phyloP scores from a whole-genome alignment of 2,113 vertebrate species.

The Galemys pyrenaicus region DNA sequence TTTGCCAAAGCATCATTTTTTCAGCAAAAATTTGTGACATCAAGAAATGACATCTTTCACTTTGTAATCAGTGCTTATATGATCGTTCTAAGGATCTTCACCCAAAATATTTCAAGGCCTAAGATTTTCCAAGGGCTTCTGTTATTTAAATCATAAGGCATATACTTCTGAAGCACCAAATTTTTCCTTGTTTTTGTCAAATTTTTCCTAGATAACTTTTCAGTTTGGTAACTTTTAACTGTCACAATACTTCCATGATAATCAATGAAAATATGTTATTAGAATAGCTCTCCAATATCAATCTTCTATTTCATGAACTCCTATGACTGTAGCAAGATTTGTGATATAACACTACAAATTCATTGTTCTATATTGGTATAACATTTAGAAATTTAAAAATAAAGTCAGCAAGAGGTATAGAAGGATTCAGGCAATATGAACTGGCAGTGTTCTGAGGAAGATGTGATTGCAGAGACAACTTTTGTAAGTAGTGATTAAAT shows the following conservation, averaged over 20 bases:
- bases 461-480: not conserved
- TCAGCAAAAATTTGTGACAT: not conserved
- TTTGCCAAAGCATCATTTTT: not conserved
- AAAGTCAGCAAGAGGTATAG: not conserved
- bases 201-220: slow-evolving; percentile 16
- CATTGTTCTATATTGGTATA: not conserved
- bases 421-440: not conserved
- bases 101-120: not conserved
- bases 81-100: not conserved
- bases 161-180: not conserved
- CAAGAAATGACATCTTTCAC: not conserved
- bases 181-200: not conserved
- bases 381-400: not conserved
- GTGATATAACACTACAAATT: not conserved
- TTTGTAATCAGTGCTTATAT: not conserved
- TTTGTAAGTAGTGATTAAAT: not conserved
- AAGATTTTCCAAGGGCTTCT: not conserved
- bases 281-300: not conserved
- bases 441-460: not conserved
- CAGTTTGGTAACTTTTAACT: not conserved
- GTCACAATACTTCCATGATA: not conserved
- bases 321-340: not conserved
- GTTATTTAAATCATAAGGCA: not conserved
- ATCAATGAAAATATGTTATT: not conserved
- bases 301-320: not conserved